Conservation (phyloP, 1,140 invertebrate species). For the Pseudachorutes palmiensis region DNA sequence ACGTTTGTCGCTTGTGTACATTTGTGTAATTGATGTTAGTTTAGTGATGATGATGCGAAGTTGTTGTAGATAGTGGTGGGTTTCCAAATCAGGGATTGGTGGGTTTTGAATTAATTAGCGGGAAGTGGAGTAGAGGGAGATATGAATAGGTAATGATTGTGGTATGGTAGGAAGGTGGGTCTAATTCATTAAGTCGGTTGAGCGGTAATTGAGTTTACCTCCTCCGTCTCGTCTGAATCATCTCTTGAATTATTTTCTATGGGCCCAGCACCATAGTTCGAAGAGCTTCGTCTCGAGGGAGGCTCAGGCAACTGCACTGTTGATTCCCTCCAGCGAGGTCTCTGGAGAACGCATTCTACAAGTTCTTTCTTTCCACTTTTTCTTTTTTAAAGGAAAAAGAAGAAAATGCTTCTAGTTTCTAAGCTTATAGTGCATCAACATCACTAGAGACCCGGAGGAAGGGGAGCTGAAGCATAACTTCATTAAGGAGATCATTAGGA, state of each 20-base stretch:
- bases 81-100: not conserved
- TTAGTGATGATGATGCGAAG: not conserved
- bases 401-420: too few relatives aligned
- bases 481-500: conserved; percentile 1
- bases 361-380: not conserved
- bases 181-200: conserved; percentile 12
- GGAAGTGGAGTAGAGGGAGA: conserved; percentile 1
- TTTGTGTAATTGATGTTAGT: not conserved
- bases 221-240: not conserved
- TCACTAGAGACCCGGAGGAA: not conserved
- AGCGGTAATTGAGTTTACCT: conserved; percentile 9
- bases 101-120: conserved; percentile 8
- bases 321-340: too few relatives aligned
- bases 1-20: too few relatives aligned
- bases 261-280: not conserved
- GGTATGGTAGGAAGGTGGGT: conserved; percentile 1
- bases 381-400: not conserved
- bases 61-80: not conserved
- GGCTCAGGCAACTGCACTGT: not conserved
- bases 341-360: not conserved
- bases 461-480: not conserved
- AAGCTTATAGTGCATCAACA: too few relatives aligned
- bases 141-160: conserved; percentile 3
- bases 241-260: conserved; percentile 11
- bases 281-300: not conserved